phyloP scores from a whole-genome alignment of 2,888 invertebrate species.

The Drosophila rellima region DNA sequence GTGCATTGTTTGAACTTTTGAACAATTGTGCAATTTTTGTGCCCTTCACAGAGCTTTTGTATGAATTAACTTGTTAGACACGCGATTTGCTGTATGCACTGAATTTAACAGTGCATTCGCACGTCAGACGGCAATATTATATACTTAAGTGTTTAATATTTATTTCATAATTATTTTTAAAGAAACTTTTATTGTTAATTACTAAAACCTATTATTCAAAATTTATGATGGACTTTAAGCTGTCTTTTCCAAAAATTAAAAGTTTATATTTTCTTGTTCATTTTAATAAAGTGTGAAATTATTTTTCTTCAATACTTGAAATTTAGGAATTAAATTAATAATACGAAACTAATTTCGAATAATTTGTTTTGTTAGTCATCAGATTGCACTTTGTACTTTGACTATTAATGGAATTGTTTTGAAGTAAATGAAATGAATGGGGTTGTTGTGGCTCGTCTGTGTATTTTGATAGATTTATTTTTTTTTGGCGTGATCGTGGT shows the following conservation, averaged over 20 bases:
- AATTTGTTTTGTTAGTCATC: constrained; percentile 24
- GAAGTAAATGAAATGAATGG: constrained; percentile 39
- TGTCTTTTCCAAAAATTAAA: neutral
- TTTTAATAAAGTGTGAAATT: constrained; percentile 3
- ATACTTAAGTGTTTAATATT: neutral
- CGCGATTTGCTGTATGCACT: constrained; percentile 35
- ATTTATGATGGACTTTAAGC: neutral
- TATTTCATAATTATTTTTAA: neutral
- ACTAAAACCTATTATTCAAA: neutral
- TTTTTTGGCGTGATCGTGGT: constrained; percentile 40
- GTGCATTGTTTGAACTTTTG: constrained; percentile 44
- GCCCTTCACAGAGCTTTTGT: constrained; percentile 43
- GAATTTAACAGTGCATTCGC: constrained; percentile 2
- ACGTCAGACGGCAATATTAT: constrained; percentile 4
- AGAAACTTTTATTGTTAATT: neutral
- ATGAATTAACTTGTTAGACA: constrained; percentile 29
- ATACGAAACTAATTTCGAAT: constrained; percentile 13
- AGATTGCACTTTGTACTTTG: constrained; percentile 52
- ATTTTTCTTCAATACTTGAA: neutral
- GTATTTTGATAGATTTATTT: constrained; percentile 20
- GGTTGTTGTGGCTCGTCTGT: constrained; percentile 25
- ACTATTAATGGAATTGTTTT: constrained; percentile 11
- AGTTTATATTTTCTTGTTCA: neutral
- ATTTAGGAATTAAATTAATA: neutral
- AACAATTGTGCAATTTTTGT: constrained; percentile 25